These are phyloP conservation scores for Vultur gryphus DNA, from an alignment of 2,797 vertebrate species.

Conservation along the genomic window DNA sequence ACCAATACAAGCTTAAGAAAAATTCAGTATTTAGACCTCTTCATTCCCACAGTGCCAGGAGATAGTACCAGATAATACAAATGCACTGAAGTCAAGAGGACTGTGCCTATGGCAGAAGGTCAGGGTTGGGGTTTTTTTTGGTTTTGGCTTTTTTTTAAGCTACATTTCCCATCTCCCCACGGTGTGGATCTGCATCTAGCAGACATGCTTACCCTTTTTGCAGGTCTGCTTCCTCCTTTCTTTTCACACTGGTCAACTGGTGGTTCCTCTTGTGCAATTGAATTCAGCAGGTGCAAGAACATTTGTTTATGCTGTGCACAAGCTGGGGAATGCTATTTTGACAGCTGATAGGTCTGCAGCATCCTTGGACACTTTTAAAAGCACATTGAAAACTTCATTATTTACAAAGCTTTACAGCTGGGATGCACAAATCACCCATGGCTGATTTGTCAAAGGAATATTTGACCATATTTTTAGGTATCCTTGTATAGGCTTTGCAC, in stretches of 20 bases:
- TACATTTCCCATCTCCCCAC: neutral
- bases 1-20: neutral
- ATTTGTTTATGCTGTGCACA: neutral
- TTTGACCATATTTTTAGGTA: neutral
- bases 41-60: neutral
- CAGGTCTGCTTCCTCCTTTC: neutral
- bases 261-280: neutral
- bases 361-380: constrained; percentile 29
- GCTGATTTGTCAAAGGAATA: neutral
- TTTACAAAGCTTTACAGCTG: neutral
- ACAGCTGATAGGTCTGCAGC: neutral
- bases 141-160: neutral
- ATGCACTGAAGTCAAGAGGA: neutral
- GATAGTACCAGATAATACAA: neutral
- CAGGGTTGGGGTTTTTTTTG: neutral
- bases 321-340: neutral
- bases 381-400: neutral
- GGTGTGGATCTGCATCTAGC: neutral
- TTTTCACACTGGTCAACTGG: neutral
- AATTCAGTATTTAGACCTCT: neutral
- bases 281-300: neutral
- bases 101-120: neutral
- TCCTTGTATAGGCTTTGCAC: neutral
- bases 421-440: neutral
- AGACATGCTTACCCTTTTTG: neutral